Evolutionary conservation across 1,140 invertebrate species (phyloP).

Genomic region (Drosophila rhopaloa): DNA sequence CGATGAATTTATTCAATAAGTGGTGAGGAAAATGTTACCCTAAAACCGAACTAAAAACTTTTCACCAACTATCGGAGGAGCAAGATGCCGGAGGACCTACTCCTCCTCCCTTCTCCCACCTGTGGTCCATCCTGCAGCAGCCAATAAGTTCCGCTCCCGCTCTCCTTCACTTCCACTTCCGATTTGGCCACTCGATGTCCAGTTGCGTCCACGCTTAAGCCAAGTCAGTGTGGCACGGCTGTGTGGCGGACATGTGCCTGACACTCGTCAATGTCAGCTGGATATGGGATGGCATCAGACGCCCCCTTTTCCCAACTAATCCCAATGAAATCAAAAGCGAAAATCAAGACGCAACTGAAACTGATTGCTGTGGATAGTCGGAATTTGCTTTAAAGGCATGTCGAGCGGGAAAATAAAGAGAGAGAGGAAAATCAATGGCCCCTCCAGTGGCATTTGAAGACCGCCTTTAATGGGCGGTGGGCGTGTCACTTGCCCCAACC

Average conservation of each 20-base stretch:
- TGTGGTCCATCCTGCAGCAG: constrained; percentile 25
- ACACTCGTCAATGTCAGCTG: constrained; percentile 53
- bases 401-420: constrained; percentile 10
- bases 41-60: constrained; percentile 32
- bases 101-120: constrained; percentile 17
- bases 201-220: constrained; percentile 52
- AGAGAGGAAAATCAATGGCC: constrained; percentile 66
- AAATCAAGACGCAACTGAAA: constrained; percentile 52
- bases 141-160: constrained; percentile 16
- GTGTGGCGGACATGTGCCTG: constrained; percentile 49
- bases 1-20: constrained; percentile 17
- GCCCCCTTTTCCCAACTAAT: constrained; percentile 3
- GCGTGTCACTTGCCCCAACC: constrained; percentile 56
- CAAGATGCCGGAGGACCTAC: neutral
- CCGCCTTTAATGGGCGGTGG: constrained; percentile 70
- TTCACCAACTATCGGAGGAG: constrained; percentile 20
- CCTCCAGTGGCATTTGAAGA: constrained; percentile 50
- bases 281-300: constrained; percentile 22
- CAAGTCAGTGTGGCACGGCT: constrained; percentile 33
- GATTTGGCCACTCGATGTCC: constrained; percentile 41
- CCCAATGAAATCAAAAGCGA: constrained; percentile 44
- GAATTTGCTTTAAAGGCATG: constrained; percentile 76
- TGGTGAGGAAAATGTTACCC: neutral
- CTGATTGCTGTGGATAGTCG: constrained; percentile 25
- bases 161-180: constrained; percentile 14